phyloP scores from a whole-genome alignment of 2,888 invertebrate genomes.

The Nematopogon swammerdamellus region DNA sequence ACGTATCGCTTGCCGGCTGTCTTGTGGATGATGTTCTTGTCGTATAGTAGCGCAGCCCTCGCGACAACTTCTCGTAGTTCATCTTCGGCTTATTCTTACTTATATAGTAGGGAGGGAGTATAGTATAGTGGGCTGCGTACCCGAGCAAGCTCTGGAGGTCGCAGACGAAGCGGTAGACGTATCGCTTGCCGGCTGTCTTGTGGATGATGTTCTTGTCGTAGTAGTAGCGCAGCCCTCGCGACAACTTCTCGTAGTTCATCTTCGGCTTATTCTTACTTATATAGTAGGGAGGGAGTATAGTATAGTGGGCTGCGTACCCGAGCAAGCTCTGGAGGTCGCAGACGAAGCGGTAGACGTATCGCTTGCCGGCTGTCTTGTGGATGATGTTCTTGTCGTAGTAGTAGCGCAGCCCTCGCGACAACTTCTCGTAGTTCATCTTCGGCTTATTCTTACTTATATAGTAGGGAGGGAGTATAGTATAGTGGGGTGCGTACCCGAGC shows the following conservation, averaged over 20 bases:
- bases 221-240: slow-evolving; percentile 86
- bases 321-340: slow-evolving; percentile 94
- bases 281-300: not conserved
- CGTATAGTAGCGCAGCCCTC: slow-evolving; percentile 96
- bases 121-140: slow-evolving; percentile 31
- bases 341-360: slow-evolving; percentile 98
- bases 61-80: too few species aligned
- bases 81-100: too few species aligned
- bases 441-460: slow-evolving; percentile 93
- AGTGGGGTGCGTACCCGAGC: slow-evolving; percentile 67
- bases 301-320: slow-evolving; percentile 48
- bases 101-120: not conserved
- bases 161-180: slow-evolving; percentile 90
- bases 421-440: slow-evolving; percentile 98
- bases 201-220: slow-evolving; percentile 94
- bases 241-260: slow-evolving; percentile 99
- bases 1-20: slow-evolving; percentile 98
- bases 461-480: too few species aligned
- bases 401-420: slow-evolving; percentile 93
- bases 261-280: slow-evolving; percentile 95
- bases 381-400: slow-evolving; percentile 99
- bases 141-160: slow-evolving; percentile 83
- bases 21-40: slow-evolving; percentile 99
- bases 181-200: slow-evolving; percentile 90
- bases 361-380: slow-evolving; percentile 97